Evolutionary conservation across 1,140 invertebrate genomes (phyloP).

Genomic region (Tribolium castaneum): DNA sequence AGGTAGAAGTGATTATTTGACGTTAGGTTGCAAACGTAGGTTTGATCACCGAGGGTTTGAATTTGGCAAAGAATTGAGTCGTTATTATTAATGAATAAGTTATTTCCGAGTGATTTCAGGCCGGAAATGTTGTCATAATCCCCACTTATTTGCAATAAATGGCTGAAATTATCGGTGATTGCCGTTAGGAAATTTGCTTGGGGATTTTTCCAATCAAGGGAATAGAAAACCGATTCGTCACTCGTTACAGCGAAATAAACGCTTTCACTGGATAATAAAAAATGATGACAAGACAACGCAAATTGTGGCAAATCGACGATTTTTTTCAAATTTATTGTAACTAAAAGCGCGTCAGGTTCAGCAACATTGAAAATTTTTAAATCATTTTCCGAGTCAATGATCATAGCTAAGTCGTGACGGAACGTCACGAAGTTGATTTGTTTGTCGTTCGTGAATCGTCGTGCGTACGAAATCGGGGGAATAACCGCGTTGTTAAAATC

Average conservation of each 20-base stretch:
- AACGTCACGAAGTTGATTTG: conserved; percentile 50
- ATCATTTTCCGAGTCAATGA: conserved; percentile 30
- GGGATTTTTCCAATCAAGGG: background rate
- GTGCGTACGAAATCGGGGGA: conserved; percentile 46
- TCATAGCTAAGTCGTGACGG: background rate
- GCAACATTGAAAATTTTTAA: conserved; percentile 25
- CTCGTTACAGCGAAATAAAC: background rate
- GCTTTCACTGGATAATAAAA: background rate
- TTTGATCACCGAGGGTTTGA: background rate
- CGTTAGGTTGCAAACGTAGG: background rate
- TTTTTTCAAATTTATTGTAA: background rate
- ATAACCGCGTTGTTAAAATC: conserved; percentile 47
- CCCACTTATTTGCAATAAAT: background rate
- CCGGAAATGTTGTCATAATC: background rate
- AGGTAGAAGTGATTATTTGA: conserved; percentile 45
- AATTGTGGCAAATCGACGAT: background rate
- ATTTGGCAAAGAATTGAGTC: background rate
- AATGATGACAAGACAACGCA: background rate
- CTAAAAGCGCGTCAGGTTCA: background rate
- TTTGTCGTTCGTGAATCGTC: conserved; percentile 29
- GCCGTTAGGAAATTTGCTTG: background rate
- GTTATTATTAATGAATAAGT: background rate
- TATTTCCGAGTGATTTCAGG: background rate
- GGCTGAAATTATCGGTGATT: background rate
- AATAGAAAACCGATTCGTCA: background rate